Conservation (phyloP, 2,888 invertebrate species). For the Drosophila nr. perissopoda region DNA sequence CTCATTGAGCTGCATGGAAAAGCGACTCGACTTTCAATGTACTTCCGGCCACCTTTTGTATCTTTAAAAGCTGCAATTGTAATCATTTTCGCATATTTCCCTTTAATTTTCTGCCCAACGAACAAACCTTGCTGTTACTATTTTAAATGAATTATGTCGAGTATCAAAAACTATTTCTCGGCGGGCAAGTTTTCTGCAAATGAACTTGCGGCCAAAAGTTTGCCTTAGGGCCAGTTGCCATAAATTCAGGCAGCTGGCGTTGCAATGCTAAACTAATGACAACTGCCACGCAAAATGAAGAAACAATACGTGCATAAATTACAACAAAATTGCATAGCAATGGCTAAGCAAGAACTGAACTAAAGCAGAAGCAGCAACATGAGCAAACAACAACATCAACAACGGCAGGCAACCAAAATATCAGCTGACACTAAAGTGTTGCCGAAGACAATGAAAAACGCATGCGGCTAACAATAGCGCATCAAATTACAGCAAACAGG, state of each 20-base stretch:
- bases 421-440: conserved; percentile 61
- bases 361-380: conserved; percentile 22
- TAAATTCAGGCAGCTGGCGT: conserved; percentile 66
- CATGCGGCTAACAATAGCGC: conserved; percentile 68
- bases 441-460: conserved; percentile 49
- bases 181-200: conserved; percentile 35
- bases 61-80: conserved; percentile 31
- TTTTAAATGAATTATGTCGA: conserved; percentile 48
- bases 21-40: conserved; percentile 47
- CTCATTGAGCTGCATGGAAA: conserved; percentile 63
- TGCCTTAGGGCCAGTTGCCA: conserved; percentile 44
- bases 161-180: conserved; percentile 54
- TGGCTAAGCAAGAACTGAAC: conserved; percentile 61
- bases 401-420: conserved; percentile 40
- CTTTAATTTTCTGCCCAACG: conserved; percentile 18
- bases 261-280: conserved; percentile 60
- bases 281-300: conserved; percentile 63
- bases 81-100: conserved; percentile 44
- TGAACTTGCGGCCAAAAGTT: conserved; percentile 51
- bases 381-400: conserved; percentile 24
- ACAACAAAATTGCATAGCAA: conserved; percentile 68
- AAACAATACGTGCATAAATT: conserved; percentile 79
- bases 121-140: conserved; percentile 14
- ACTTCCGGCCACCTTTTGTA: conserved; percentile 29
- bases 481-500: conserved; percentile 74